Evolutionary conservation across 2,888 invertebrate genomes (phyloP), one percentile per base, ranked within the genome.

Genomic region (Pseudococcus longispinus): DNA sequence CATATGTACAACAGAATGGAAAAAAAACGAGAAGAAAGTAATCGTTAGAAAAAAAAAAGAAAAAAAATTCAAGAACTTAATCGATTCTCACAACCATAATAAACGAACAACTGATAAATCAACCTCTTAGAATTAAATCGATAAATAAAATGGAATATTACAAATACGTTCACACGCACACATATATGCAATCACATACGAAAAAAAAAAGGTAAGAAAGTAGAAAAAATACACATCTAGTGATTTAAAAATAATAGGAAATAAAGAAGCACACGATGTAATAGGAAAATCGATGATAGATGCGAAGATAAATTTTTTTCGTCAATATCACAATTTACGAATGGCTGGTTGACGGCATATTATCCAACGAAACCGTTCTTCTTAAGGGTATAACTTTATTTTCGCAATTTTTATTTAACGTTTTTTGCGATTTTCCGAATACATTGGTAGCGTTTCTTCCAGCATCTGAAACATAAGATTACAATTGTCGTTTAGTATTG

Each of bases 341-440:
- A 86, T 86, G 86, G 77, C 86, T 86, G 77, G 77, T 77, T 29
- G 86, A 77, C 23, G 86, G 80, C 51, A 86, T 51, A 29, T 86
- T 86, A 32, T 86, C 86, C 44, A 86, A 74, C 77, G 86, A 86
- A 32, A 74, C 55, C 23, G 86, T 77, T 55, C 86, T 74, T 80
- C 77, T 86, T 44, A 86, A 44, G n/a, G 80, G 55, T 77, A 44
- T 55, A 42, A 84, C 32, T 77, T 77, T 86, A 51, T 32, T 80
- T 77, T 86, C 86, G 77, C 44, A 44, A 51, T 46, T 86, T 77
- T 86, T 80, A 55, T 32, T 55, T 18, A 86, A 80, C 46, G 55
- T 46, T 51, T 86, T 86, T 46, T 86, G 86, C 86, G 86, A 80
- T 51, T 86, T 86, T 80, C 86, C 86, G 32, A 86, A 86, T 77